Evolutionary conservation across 2,888 invertebrate species (phyloP).

Genomic region (Panzeria rudis): DNA sequence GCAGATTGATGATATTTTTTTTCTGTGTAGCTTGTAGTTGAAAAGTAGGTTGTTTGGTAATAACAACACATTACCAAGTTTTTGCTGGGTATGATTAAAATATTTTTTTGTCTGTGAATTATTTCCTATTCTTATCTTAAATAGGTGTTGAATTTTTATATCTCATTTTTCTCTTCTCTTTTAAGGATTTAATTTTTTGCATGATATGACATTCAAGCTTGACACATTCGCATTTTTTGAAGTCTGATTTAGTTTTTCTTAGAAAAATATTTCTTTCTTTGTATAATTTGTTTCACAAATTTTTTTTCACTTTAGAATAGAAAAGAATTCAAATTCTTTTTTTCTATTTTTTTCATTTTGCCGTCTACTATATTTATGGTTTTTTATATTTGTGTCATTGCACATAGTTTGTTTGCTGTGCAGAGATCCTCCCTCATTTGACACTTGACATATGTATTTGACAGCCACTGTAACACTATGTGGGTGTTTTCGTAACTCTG

Average conservation of each 20-base stretch:
- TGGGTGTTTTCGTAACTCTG: constrained; percentile 51
- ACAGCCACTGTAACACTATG: constrained; percentile 64
- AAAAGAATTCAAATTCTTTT: not conserved
- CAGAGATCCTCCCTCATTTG: constrained; percentile 66
- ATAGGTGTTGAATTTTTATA: constrained; percentile 28
- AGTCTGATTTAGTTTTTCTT: constrained; percentile 46
- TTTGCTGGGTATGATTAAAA: no score
- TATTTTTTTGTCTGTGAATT: constrained; percentile 23
- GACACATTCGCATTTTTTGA: constrained; percentile 73
- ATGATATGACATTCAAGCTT: constrained; percentile 74
- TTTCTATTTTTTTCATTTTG: constrained; percentile 4
- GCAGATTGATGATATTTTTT: no score
- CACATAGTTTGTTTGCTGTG: constrained; percentile 51
- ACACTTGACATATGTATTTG: constrained; percentile 75
- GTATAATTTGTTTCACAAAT: constrained; percentile 9
- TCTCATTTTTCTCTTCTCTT: constrained; percentile 1
- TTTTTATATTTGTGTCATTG: constrained; percentile 45
- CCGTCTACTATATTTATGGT: constrained; percentile 9
- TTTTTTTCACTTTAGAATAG: constrained; percentile 7
- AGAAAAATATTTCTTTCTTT: constrained; percentile 6
- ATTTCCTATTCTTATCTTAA: constrained; percentile 15
- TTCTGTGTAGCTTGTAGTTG: no score
- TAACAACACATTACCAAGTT: no score
- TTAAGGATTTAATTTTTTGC: constrained; percentile 39
- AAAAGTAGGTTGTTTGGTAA: no score